Evolutionary conservation across 2,797 vertebrate genomes (phyloP).

Genomic region (Hephaestus fuliginosus): DNA sequence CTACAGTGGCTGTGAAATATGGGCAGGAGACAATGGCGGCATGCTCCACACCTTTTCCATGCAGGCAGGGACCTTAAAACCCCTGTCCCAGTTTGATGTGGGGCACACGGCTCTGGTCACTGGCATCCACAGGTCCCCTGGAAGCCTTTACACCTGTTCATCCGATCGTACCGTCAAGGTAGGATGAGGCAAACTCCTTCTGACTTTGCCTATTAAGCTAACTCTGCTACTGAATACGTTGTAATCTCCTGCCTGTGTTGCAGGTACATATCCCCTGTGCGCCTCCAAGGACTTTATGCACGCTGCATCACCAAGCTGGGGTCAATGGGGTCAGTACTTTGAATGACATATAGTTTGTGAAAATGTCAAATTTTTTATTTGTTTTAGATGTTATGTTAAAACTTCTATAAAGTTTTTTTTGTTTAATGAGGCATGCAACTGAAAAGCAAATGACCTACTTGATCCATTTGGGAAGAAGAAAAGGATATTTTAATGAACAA

Average conservation of each 20-base stretch:
- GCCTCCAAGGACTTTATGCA: constrained; percentile 91
- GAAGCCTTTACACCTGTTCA: constrained; percentile 92
- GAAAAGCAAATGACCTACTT: background rate
- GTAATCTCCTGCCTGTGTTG: constrained; percentile 13
- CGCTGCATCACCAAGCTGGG: constrained; percentile 83
- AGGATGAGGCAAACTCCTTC: background rate
- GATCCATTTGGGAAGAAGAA: background rate
- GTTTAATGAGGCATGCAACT: background rate
- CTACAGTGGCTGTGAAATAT: constrained; percentile 89
- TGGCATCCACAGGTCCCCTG: constrained; percentile 88
- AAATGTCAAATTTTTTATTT: background rate
- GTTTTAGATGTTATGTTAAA: background rate
- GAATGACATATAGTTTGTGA: background rate
- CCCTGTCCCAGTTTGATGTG: constrained; percentile 88
- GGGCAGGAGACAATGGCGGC: constrained; percentile 92
- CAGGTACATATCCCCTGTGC: constrained; percentile 92
- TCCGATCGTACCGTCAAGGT: constrained; percentile 92
- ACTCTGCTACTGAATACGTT: background rate
- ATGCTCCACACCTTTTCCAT: constrained; percentile 89
- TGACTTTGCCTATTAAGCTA: background rate
- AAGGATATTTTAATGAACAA: background rate
- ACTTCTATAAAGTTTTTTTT: background rate
- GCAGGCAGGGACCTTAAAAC: constrained; percentile 82
- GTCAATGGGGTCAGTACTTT: constrained; percentile 88
- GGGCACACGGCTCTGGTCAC: constrained; percentile 92